Evolutionary conservation across 2,797 vertebrate species (phyloP).

Genomic region (Pseudomugil gertrudae): DNA sequence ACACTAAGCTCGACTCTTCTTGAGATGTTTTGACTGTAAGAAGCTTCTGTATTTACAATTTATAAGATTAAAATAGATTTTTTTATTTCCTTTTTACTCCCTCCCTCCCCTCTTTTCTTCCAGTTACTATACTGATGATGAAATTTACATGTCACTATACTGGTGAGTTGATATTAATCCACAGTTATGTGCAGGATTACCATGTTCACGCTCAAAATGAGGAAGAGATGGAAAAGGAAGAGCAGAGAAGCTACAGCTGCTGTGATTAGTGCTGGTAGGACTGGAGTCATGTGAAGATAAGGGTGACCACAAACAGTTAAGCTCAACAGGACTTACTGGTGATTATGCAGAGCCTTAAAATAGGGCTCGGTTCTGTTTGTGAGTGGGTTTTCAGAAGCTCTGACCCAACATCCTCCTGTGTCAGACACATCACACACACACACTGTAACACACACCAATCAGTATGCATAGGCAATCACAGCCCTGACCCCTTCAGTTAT

Average conservation of each 20-base stretch:
- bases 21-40: not conserved
- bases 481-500: conserved; percentile 61
- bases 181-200: conserved; percentile 36
- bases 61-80: not conserved
- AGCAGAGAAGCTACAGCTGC: conserved; percentile 25
- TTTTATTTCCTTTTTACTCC: not conserved
- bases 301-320: conserved; percentile 55
- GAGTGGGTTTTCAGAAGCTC: conserved; percentile 18
- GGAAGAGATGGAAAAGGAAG: conserved; percentile 29
- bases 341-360: conserved; percentile 45
- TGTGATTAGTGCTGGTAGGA: conserved; percentile 44
- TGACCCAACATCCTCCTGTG: conserved; percentile 21
- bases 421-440: conserved; percentile 28
- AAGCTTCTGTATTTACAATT: not conserved
- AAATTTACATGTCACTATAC: conserved; percentile 28
- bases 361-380: conserved; percentile 20
- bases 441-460: conserved; percentile 47
- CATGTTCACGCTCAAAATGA: conserved; percentile 40
- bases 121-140: conserved; percentile 31
- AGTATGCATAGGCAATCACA: conserved; percentile 64
- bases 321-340: conserved; percentile 37
- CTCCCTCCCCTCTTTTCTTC: not conserved
- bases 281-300: conserved; percentile 49
- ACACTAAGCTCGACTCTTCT: not conserved
- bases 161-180: conserved; percentile 2